A percentile compares a stretch with the other conserved stretches of the same genome.
Evolutionary conservation across 2,797 vertebrate genomes (phyloP).

Genomic region (Xenopus petersii): DNA sequence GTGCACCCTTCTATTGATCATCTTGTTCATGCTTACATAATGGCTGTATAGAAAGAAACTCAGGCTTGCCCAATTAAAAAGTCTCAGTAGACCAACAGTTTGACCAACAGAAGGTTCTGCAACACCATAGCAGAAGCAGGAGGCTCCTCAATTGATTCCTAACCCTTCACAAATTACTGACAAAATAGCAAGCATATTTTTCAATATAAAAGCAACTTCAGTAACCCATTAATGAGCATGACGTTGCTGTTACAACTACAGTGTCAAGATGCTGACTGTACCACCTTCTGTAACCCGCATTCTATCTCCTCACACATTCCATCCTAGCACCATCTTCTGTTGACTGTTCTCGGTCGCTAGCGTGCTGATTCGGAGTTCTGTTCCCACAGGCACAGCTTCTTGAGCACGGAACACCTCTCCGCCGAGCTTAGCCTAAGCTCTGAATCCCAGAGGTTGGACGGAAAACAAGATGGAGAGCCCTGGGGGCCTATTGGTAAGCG

Average conservation of each 20-base stretch:
- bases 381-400: conserved; percentile 83
- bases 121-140: no score
- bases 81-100: no score
- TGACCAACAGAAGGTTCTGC: no score
- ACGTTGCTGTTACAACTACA: not conserved
- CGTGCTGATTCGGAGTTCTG: not conserved
- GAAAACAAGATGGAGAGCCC: conserved; percentile 81
- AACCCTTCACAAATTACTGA: no score
- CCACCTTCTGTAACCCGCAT: not conserved
- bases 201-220: not conserved
- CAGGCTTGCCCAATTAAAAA: no score
- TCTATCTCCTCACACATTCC: not conserved
- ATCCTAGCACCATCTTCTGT: no score
- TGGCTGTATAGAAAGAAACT: not conserved
- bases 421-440: conserved; percentile 86
- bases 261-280: no score
- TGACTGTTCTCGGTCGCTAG: not conserved
- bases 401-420: conserved; percentile 89
- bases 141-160: no score
- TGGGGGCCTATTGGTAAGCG: conserved; percentile 84
- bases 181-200: not conserved
- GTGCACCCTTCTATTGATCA: not conserved
- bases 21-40: not conserved
- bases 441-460: conserved; percentile 81
- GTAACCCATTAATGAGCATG: not conserved